Percentiles rank a stretch among this genome's conserved stretches.
phyloP scores from a whole-genome alignment of 2,888 invertebrate genomes.

The Synergus gifuensis region DNA sequence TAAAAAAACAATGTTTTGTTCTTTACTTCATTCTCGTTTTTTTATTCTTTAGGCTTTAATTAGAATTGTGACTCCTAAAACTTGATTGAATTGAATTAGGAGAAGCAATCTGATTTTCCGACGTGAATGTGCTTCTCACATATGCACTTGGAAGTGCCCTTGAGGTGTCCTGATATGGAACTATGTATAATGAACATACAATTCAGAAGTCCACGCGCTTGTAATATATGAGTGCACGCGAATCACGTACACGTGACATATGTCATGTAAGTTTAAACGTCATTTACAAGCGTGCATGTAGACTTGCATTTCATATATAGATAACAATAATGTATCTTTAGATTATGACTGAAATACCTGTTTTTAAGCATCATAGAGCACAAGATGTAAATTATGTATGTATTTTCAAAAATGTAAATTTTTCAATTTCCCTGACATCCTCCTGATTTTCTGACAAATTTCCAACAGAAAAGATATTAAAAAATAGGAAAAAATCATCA shows the following conservation, averaged over 20 bases:
- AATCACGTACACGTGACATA: neutral
- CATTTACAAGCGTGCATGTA: neutral
- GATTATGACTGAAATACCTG: neutral
- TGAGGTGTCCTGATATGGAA: conserved; percentile 48
- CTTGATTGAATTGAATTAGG: neutral
- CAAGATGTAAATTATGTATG: too few species aligned
- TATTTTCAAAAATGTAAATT: too few species aligned
- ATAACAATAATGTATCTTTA: neutral
- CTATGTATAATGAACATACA: neutral
- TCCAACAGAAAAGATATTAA: too few species aligned
- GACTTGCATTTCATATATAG: neutral
- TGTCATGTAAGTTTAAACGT: conserved; percentile 2
- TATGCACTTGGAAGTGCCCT: conserved; percentile 46
- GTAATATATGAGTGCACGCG: neutral
- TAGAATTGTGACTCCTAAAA: too few species aligned
- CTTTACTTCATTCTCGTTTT: neutral
- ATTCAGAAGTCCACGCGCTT: neutral
- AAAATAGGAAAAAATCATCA: too few species aligned
- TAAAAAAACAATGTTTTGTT: neutral
- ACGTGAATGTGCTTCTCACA: conserved; percentile 44
- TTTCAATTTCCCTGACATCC: too few species aligned
- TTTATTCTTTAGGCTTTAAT: too few species aligned
- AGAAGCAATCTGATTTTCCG: conserved; percentile 50
- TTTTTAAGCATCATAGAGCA: neutral
- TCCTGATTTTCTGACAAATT: too few species aligned